Percentiles rank a stretch among this genome's conserved stretches.
phyloP scores from a whole-genome alignment of 1,140 invertebrate species.

The Drosophila sp. region DNA sequence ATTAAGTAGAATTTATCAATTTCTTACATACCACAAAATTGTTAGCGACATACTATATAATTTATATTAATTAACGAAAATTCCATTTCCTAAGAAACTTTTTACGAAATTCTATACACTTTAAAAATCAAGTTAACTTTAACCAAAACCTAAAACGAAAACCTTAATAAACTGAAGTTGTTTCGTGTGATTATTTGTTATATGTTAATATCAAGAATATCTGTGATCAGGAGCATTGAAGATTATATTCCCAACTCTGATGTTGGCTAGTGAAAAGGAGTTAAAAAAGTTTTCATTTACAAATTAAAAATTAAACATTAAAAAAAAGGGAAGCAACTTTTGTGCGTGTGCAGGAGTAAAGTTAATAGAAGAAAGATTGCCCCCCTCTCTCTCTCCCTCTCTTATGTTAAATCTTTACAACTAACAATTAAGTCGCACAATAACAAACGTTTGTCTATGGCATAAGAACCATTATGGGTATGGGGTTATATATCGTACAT shows the following conservation, averaged over 20 bases:
- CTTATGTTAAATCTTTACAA: conserved; percentile 74
- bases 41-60: too few relatives aligned
- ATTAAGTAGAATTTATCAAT: too few relatives aligned
- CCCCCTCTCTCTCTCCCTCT: conserved; percentile 17
- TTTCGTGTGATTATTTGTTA: too few relatives aligned
- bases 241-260: not conserved
- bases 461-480: not conserved
- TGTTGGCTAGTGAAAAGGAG: not conserved
- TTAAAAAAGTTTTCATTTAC: conserved; percentile 16
- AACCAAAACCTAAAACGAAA: too few relatives aligned
- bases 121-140: too few relatives aligned
- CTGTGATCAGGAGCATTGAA: too few relatives aligned
- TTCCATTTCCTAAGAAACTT: too few relatives aligned
- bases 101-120: too few relatives aligned
- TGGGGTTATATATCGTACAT: conserved; percentile 54
- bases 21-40: too few relatives aligned
- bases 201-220: too few relatives aligned
- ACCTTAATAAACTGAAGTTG: too few relatives aligned
- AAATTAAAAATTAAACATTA: conserved; percentile 49
- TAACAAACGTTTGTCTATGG: conserved; percentile 64
- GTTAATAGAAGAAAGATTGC: conserved; percentile 3
- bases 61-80: too few relatives aligned
- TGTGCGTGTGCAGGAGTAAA: conserved; percentile 8
- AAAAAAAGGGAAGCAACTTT: conserved; percentile 33
- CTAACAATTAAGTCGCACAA: conserved; percentile 78